phyloP scores from a whole-genome alignment of 2,113 vertebrate species.

The Mustela nigripes region DNA sequence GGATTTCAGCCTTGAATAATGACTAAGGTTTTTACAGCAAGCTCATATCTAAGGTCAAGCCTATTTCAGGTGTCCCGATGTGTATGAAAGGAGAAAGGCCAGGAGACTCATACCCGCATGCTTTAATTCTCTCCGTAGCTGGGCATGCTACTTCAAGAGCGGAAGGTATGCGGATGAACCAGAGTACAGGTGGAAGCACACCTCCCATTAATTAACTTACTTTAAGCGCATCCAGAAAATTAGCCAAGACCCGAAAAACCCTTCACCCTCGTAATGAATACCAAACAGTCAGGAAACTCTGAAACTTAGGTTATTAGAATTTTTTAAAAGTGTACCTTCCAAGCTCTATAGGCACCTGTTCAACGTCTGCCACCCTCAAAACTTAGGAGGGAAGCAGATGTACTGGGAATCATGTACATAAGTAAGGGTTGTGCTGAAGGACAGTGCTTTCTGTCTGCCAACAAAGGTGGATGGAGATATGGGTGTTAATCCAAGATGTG shows the following conservation, averaged over 20 bases:
- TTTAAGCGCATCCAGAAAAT: constrained; percentile 25
- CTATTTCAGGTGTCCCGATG: background rate
- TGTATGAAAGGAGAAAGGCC: background rate
- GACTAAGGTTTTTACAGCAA: background rate
- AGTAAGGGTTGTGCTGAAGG: background rate
- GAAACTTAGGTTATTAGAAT: background rate
- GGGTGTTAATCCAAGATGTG: background rate
- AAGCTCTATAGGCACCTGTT: background rate
- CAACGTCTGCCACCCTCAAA: background rate
- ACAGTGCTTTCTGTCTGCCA: background rate
- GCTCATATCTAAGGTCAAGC: background rate
- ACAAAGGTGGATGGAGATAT: background rate
- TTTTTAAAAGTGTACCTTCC: background rate
- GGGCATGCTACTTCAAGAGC: background rate
- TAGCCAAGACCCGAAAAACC: constrained; percentile 1
- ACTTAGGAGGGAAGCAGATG: background rate
- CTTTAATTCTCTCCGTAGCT: background rate
- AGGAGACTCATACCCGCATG: background rate
- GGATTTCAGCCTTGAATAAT: background rate
- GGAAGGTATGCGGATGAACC: background rate
- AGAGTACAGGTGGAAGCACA: background rate
- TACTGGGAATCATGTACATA: background rate
- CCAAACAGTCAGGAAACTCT: background rate
- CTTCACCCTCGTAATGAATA: background rate
- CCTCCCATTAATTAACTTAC: background rate